Evolutionary conservation across 2,888 invertebrate species (phyloP).

Genomic region (Hydrotaea cyrtoneurina): DNA sequence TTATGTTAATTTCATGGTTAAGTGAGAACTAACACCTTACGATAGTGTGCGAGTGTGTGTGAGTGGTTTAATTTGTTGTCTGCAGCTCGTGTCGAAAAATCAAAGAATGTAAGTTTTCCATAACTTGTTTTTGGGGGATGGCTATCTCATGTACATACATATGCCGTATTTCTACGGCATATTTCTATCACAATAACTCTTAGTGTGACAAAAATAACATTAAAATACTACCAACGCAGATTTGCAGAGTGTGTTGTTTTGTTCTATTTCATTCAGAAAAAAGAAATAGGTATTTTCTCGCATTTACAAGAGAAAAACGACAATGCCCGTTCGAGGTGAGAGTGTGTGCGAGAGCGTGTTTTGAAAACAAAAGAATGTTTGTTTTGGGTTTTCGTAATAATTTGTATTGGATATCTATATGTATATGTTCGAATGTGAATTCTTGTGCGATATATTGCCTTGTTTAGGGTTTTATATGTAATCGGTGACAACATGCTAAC

Average conservation of each 20-base stretch:
- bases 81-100: neutral
- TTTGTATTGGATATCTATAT: too few relatives aligned
- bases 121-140: neutral
- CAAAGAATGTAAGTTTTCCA: slow-evolving; percentile 8
- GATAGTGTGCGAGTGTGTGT: slow-evolving; percentile 4
- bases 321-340: neutral
- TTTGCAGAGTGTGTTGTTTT: too few relatives aligned
- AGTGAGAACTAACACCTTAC: slow-evolving; percentile 57
- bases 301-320: neutral
- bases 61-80: slow-evolving; percentile 13
- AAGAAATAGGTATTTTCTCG: neutral
- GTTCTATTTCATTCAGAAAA: neutral
- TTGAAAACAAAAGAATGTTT: neutral
- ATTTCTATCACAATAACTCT: slow-evolving; percentile 45
- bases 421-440: neutral
- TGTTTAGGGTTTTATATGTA: neutral
- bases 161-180: too few relatives aligned
- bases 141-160: neutral
- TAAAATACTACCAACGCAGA: slow-evolving; percentile 41
- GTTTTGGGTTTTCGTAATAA: neutral
- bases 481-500: neutral
- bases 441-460: neutral
- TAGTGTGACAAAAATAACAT: slow-evolving; percentile 38
- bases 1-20: slow-evolving; percentile 58
- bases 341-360: neutral